A percentile compares a stretch with the other conserved stretches of the same genome.
Conservation (phyloP, 2,888 invertebrate species). For the Meandrusa payeni region DNA sequence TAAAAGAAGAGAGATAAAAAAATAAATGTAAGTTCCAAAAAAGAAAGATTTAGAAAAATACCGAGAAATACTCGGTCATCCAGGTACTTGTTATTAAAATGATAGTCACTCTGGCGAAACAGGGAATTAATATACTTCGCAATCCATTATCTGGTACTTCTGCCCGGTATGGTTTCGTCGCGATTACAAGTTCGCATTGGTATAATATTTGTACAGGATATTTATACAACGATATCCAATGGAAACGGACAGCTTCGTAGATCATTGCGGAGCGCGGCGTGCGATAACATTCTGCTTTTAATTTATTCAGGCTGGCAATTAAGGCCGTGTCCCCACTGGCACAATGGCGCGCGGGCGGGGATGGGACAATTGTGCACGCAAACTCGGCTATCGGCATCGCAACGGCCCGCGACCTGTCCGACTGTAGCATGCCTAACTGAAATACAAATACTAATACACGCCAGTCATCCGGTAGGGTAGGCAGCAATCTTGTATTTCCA, state of each 20-base stretch:
- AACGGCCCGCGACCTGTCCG: constrained; percentile 44
- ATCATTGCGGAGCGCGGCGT: constrained; percentile 45
- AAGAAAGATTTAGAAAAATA: too few species aligned
- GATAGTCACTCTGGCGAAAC: too few species aligned
- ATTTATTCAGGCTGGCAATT: constrained; percentile 75
- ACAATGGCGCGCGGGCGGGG: constrained; percentile 65
- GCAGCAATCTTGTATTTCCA: too few species aligned
- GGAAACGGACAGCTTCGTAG: constrained; percentile 36
- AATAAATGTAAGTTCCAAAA: too few species aligned
- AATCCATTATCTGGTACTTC: too few species aligned
- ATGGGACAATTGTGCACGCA: constrained; percentile 73
- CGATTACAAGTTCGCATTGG: constrained; percentile 19
- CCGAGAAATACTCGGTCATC: too few species aligned
- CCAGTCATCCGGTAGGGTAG: too few species aligned
- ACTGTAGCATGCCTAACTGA: constrained; percentile 1
- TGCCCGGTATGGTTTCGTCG: constrained; percentile 2
- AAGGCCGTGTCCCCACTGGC: constrained; percentile 69
- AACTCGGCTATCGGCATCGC: constrained; percentile 71
- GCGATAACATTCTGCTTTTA: constrained; percentile 70
- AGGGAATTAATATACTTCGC: too few species aligned
- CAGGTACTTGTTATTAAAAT: too few species aligned
- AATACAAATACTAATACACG: too few species aligned
- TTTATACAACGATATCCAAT: constrained; percentile 14
- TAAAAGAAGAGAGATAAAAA: too few species aligned
- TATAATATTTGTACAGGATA: constrained; percentile 13